These are phyloP conservation scores for Palaemon carinicauda DNA, from an alignment of 1,140 invertebrate genomes.

Conservation along the genomic window DNA sequence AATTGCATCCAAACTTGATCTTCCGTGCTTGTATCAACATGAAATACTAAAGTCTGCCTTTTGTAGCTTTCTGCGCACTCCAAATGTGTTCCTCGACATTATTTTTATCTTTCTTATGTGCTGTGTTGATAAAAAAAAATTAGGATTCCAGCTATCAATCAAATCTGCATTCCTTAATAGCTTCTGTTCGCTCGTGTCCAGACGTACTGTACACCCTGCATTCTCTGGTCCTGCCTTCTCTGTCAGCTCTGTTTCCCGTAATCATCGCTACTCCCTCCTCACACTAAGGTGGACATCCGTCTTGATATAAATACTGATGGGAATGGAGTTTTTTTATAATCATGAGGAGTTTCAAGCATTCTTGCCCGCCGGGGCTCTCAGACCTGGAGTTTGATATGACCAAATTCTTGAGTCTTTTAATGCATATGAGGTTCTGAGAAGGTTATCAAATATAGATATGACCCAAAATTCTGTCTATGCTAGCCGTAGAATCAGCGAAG, in stretches of 20 bases:
- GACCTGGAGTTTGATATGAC: no score
- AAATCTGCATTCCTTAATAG: background rate
- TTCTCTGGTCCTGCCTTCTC: background rate
- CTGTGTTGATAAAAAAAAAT: background rate
- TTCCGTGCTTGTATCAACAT: background rate
- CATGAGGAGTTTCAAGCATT: no score
- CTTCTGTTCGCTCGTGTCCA: background rate
- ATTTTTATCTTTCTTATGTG: background rate
- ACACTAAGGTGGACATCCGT: background rate
- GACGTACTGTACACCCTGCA: background rate
- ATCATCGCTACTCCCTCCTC: background rate
- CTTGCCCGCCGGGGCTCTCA: no score
- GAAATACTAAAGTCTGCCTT: background rate
- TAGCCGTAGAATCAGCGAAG: no score
- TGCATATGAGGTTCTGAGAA: no score
- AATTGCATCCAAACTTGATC: conserved; percentile 1
- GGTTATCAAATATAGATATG: no score
- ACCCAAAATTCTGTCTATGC: no score
- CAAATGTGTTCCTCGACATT: background rate
- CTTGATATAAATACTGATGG: background rate
- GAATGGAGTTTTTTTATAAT: no score
- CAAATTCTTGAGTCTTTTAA: no score
- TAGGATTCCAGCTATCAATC: background rate
- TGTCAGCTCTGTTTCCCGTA: background rate
- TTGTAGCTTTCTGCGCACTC: background rate